Base-by-base conservation (phyloP, 1,140 invertebrate genomes). In the Mylabris phalerata region DNA sequence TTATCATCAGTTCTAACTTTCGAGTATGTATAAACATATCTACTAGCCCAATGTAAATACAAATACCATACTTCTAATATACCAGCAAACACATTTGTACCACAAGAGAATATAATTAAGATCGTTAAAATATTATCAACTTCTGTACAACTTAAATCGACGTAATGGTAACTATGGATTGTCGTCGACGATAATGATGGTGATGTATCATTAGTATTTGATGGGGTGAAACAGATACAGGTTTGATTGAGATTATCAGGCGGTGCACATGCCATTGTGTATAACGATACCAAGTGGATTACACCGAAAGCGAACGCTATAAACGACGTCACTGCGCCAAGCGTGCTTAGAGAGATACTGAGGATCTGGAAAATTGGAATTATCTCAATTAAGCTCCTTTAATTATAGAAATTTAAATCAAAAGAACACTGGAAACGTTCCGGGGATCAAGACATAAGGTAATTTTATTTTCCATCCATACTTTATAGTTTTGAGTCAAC, bases 101-200 rank as follows among this genome's bases (percentile, higher is more conserved):
- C 67, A 52, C 71, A 68, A 0, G 73, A 75, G 4, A 68, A 71
- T 26, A 77, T 72, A 24, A 78, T 59, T 6, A 79, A 63, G 11
- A 75, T 65, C 3, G 62, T 65, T 45, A 78, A 62, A 56, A 74
- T 63, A 52, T 69, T 67, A 56, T 76, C 64, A 26, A 79, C 75
- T 62, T 79, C 76, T 1, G 64, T 60, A 59, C 78, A 79, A 27
- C 69, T 73, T 9, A 79, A 68, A 54, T 78, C 77, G 10, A 67
- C 59, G 59, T 79, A 79, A 47, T 72, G 71, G 61, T 69, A 72
- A 57, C 52, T 65, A 9, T 65, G 58, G 2, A 58, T 58, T 42
- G n/a, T 62, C 58, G 26, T 62, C 42, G 9, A 45, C 32, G 27
- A 46, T 39, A 38, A n/a, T 45, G 9, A 45, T 41, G 27, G 49